phyloP scores from a whole-genome alignment of 2,888 invertebrate genomes.

The Melipona beecheii region DNA sequence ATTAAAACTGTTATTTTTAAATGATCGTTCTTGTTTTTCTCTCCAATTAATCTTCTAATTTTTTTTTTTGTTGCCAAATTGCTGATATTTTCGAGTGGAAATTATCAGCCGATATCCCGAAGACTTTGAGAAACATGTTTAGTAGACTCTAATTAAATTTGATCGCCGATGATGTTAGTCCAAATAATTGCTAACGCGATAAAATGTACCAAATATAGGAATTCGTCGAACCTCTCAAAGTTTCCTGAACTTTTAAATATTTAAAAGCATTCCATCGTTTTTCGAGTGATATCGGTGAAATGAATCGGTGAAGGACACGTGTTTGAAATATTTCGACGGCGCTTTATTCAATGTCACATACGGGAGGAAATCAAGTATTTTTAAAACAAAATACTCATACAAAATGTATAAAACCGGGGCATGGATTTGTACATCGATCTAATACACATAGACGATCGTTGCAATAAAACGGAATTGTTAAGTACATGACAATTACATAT shows the following conservation, averaged over 20 bases:
- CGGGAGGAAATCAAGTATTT: slow-evolving; percentile 78
- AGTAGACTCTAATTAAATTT: too few species aligned
- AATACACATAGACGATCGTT: slow-evolving; percentile 71
- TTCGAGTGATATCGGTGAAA: not conserved
- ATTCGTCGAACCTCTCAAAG: not conserved
- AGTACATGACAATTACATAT: slow-evolving; percentile 63
- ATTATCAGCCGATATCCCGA: too few species aligned
- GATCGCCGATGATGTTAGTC: too few species aligned
- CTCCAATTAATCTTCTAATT: too few species aligned
- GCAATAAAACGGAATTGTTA: slow-evolving; percentile 73
- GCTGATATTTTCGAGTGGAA: too few species aligned
- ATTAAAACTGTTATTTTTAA: too few species aligned
- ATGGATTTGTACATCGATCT: slow-evolving; percentile 78
- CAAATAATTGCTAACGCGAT: too few species aligned
- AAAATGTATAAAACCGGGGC: slow-evolving; percentile 77
- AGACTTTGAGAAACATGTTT: too few species aligned
- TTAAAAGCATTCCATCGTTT: not conserved
- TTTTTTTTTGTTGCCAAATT: too few species aligned
- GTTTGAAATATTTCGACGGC: slow-evolving; percentile 48
- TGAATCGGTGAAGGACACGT: not conserved
- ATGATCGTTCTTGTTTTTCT: too few species aligned
- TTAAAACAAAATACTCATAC: slow-evolving; percentile 83
- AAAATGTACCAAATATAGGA: not conserved
- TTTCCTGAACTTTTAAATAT: not conserved
- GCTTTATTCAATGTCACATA: slow-evolving; percentile 63